Evolutionary conservation across 2,113 vertebrate genomes (phyloP).

Genomic region (Eurypyga helias): DNA sequence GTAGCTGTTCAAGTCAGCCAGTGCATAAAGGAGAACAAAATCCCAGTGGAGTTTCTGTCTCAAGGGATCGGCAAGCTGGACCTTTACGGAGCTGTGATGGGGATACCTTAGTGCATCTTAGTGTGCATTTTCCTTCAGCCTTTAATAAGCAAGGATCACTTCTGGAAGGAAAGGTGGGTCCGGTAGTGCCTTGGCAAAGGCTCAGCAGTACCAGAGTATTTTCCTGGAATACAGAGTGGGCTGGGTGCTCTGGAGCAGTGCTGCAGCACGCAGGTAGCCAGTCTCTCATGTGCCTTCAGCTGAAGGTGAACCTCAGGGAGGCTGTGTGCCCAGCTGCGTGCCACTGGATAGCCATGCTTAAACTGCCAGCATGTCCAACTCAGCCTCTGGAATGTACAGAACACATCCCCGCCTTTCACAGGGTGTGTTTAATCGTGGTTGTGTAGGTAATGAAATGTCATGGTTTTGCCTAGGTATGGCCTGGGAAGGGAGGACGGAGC

Average conservation of each 20-base stretch:
- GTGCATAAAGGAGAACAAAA: background rate
- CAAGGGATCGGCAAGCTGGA: background rate
- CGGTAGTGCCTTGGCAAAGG: background rate
- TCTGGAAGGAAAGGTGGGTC: background rate
- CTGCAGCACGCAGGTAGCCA: background rate
- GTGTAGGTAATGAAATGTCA: background rate
- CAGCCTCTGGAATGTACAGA: background rate
- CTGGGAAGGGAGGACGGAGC: background rate
- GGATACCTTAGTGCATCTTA: background rate
- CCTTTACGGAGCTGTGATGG: background rate
- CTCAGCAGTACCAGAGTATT: background rate
- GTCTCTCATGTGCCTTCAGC: no score
- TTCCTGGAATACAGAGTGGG: background rate
- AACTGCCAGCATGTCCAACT: background rate
- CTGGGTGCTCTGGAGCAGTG: background rate
- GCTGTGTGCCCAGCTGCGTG: background rate
- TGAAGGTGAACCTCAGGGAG: background rate
- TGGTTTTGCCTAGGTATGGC: background rate
- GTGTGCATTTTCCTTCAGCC: background rate
- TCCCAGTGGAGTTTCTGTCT: background rate
- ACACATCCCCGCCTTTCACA: background rate
- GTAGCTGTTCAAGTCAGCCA: background rate
- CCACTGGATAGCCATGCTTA: slow-evolving; percentile 2
- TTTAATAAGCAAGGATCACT: background rate
- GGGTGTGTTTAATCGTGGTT: fast-evolving